These are phyloP conservation scores for Drosophila cognata DNA, from an alignment of 2,888 invertebrate genomes.

Conservation along the genomic window DNA sequence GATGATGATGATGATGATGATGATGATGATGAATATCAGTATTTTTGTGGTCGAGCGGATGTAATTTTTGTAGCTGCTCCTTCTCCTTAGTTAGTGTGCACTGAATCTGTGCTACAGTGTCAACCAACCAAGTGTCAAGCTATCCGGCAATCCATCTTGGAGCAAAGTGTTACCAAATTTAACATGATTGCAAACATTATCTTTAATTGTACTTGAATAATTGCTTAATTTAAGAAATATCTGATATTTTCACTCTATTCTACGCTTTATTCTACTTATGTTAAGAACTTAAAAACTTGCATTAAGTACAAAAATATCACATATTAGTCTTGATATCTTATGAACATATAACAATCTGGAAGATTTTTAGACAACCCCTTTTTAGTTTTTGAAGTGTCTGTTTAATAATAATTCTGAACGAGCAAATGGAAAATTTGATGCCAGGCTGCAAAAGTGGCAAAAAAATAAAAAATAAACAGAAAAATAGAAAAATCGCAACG, in stretches of 20 bases:
- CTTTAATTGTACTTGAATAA: neutral
- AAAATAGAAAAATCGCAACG: slow-evolving; percentile 17
- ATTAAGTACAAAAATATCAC: neutral
- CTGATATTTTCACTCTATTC: neutral
- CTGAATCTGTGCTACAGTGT: slow-evolving; percentile 29
- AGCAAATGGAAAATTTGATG: slow-evolving; percentile 1
- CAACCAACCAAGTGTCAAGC: slow-evolving; percentile 63
- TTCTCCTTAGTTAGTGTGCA: slow-evolving; percentile 2
- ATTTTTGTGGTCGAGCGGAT: slow-evolving; percentile 42
- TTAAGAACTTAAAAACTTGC: neutral
- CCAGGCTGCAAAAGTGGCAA: slow-evolving; percentile 19
- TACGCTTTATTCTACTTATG: neutral
- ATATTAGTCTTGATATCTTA: neutral
- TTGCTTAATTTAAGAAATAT: neutral
- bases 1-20: slow-evolving; percentile 2
- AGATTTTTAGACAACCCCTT: neutral
- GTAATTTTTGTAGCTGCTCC: slow-evolving; percentile 23
- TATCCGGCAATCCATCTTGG: slow-evolving; percentile 48
- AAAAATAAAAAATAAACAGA: neutral
- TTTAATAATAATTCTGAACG: neutral
- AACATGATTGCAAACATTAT: neutral
- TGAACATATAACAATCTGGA: neutral
- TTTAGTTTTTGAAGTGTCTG: neutral
- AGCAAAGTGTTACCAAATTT: slow-evolving; percentile 4
- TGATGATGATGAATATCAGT: slow-evolving; percentile 22